These are phyloP conservation scores for Pantala flavescens DNA, from an alignment of 1,140 invertebrate genomes.

Conservation along the genomic window DNA sequence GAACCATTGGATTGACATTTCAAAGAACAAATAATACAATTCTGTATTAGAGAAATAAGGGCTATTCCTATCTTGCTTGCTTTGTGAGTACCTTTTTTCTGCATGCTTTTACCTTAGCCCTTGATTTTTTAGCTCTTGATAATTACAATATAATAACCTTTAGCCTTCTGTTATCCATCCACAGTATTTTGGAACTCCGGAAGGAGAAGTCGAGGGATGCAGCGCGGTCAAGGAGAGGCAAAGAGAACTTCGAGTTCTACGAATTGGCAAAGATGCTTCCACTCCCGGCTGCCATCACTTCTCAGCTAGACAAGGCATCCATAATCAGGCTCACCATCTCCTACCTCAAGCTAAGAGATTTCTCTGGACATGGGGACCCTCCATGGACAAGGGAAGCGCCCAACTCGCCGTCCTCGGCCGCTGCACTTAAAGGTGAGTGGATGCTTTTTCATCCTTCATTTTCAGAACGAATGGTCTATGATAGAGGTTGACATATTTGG, in stretches of 20 bases:
- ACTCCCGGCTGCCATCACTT: slow-evolving; percentile 90
- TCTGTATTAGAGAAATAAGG: too few species aligned
- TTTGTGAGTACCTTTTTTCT: too few species aligned
- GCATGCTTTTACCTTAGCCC: too few species aligned
- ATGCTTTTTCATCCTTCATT: not conserved
- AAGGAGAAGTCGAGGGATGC: slow-evolving; percentile 97
- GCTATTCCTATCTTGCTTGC: too few species aligned
- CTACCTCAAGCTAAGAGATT: slow-evolving; percentile 91
- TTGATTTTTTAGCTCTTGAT: too few species aligned
- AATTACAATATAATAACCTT: not conserved
- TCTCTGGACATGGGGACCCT: slow-evolving; percentile 88
- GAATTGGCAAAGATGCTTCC: slow-evolving; percentile 96
- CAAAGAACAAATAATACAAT: too few species aligned
- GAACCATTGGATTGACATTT: too few species aligned
- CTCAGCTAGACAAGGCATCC: slow-evolving; percentile 96
- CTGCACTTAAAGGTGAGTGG: slow-evolving; percentile 58
- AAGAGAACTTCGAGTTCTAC: slow-evolving; percentile 98
- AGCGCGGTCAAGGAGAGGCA: slow-evolving; percentile 83
- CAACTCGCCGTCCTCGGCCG: slow-evolving; percentile 36
- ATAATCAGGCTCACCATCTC: slow-evolving; percentile 96
- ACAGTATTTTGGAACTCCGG: slow-evolving; percentile 88
- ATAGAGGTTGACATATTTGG: too few species aligned
- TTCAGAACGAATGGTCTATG: not conserved
- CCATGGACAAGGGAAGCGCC: slow-evolving; percentile 75
- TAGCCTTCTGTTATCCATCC: slow-evolving; percentile 29